phyloP scores from a whole-genome alignment of 2,113 vertebrate genomes.

The Ginglymostoma cirratum region DNA sequence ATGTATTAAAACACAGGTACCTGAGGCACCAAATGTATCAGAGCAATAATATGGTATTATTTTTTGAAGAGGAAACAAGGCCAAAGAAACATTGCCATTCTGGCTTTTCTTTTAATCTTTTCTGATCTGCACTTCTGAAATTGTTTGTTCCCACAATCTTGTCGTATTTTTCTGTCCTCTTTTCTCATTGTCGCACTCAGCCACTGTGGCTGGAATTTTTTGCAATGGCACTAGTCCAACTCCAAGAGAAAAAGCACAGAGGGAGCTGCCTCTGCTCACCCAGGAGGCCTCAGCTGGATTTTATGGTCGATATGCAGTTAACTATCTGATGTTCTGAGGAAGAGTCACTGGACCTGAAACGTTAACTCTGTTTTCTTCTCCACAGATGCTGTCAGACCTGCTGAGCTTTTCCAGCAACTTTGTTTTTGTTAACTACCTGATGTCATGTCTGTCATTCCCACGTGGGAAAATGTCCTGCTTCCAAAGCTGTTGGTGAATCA shows the following conservation, averaged over 20 bases:
- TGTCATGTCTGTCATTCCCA: not conserved
- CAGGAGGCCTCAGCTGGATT: not conserved
- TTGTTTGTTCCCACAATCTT: not conserved
- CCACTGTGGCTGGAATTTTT: not conserved
- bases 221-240: not conserved
- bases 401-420: too few relatives aligned
- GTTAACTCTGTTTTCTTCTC: too few relatives aligned
- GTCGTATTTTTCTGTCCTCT: not conserved
- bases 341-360: too few relatives aligned
- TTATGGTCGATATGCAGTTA: not conserved
- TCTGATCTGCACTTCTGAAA: not conserved
- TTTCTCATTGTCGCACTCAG: not conserved
- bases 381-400: too few relatives aligned
- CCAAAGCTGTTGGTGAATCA: not conserved
- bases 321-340: too few relatives aligned
- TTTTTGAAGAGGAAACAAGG: not conserved
- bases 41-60: not conserved
- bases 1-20: not conserved
- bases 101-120: not conserved
- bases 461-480: not conserved
- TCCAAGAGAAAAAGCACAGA: not conserved
- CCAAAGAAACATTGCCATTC: not conserved
- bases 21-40: not conserved
- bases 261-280: not conserved
- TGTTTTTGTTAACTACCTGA: too few relatives aligned